Evolutionary conservation across 2,797 vertebrate genomes (phyloP).

Genomic region (Cryptoblepharus egeriae): DNA sequence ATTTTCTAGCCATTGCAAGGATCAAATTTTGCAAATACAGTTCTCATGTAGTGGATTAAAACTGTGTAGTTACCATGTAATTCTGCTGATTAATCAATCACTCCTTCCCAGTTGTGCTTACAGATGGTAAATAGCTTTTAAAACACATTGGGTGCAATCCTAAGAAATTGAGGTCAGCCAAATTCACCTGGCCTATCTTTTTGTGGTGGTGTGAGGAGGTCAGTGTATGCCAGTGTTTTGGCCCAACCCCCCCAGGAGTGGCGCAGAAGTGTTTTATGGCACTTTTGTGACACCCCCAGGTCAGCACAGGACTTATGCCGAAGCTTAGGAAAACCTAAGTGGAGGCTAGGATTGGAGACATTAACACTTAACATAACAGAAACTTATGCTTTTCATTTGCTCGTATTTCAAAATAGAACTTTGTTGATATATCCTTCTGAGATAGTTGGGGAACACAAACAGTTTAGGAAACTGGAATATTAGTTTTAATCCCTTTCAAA

Average conservation of each 20-base stretch:
- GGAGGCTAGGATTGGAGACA: too few species aligned
- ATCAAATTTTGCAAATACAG: slow-evolving; percentile 7
- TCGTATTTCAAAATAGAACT: slow-evolving; percentile 35
- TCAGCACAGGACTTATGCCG: too few species aligned
- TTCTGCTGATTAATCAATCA: slow-evolving; percentile 13
- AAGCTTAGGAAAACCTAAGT: too few species aligned
- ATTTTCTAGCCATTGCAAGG: slow-evolving; percentile 29
- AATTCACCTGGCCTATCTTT: too few species aligned
- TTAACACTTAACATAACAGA: slow-evolving; percentile 43
- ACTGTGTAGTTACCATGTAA: slow-evolving; percentile 32
- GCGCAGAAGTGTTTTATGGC: too few species aligned
- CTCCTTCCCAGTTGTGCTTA: neutral
- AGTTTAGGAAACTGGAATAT: slow-evolving; percentile 52
- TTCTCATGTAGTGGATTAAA: slow-evolving; percentile 30
- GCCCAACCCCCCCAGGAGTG: too few species aligned
- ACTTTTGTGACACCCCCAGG: too few species aligned
- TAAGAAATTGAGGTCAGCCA: too few species aligned
- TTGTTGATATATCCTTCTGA: slow-evolving; percentile 50
- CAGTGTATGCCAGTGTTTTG: too few species aligned
- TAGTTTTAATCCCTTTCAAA: slow-evolving; percentile 58
- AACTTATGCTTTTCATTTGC: slow-evolving; percentile 48
- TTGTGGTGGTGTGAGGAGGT: too few species aligned
- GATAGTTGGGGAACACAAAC: slow-evolving; percentile 43
- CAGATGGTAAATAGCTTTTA: slow-evolving; percentile 29
- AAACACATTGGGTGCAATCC: too few species aligned